phyloP scores from a whole-genome alignment of 2,113 vertebrate species.

The Colinus virginianus region DNA sequence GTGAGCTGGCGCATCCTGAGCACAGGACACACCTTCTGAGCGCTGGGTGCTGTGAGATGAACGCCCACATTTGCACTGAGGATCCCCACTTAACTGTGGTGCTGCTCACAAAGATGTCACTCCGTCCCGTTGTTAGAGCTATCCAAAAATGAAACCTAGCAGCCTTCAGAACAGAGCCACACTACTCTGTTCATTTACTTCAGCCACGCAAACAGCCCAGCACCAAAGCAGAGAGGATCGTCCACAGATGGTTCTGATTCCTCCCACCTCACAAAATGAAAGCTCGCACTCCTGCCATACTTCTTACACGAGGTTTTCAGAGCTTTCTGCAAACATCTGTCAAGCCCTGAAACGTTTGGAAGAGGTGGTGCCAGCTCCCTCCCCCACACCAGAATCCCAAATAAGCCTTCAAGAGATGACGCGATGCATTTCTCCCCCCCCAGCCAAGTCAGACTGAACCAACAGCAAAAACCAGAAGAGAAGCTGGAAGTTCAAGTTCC shows the following conservation, averaged over 20 bases:
- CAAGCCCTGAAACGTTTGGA: not conserved
- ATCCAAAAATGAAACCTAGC: not conserved
- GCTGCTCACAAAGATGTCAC: not conserved
- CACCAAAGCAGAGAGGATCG: not conserved
- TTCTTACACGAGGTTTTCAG: conserved; percentile 6
- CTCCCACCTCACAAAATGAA: conserved; percentile 10
- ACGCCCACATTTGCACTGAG: not conserved
- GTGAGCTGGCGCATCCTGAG: not conserved
- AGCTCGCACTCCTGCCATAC: not conserved
- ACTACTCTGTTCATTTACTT: not conserved
- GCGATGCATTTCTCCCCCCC: not conserved
- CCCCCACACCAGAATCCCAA: conserved; percentile 9
- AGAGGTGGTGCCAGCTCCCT: conserved; percentile 47
- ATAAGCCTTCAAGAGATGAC: not conserved
- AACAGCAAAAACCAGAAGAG: conserved; percentile 33
- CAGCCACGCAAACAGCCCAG: not conserved
- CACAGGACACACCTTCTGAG: not conserved
- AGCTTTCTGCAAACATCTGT: conserved; percentile 29
- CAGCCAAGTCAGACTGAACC: conserved; percentile 25
- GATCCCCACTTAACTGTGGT: not conserved
- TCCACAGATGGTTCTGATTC: not conserved
- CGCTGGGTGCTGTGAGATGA: not conserved
- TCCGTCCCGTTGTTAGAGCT: not conserved
- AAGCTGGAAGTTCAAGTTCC: conserved; percentile 27
- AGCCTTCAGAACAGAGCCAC: not conserved